Percentiles rank a stretch among this genome's conserved stretches.
These are phyloP conservation scores for Endotricha flammealis DNA, from an alignment of 2,888 invertebrate species.

Conservation along the genomic window DNA sequence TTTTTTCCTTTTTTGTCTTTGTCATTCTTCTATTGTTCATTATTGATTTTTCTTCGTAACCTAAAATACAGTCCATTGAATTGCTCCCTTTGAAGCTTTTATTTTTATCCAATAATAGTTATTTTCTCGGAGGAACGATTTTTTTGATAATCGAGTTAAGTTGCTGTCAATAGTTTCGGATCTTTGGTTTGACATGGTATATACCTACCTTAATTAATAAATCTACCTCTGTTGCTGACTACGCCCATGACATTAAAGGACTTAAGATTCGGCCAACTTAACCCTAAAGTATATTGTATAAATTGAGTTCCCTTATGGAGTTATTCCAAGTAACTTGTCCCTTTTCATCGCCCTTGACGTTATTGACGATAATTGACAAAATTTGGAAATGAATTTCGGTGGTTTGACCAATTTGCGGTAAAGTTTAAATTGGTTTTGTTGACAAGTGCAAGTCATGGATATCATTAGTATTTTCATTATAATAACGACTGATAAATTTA, in stretches of 20 bases:
- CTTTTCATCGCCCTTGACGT: conserved; percentile 16
- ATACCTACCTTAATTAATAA: too few species aligned
- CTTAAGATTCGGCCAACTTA: too few species aligned
- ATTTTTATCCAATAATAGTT: too few species aligned
- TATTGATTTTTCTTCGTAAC: too few species aligned
- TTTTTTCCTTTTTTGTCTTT: too few species aligned
- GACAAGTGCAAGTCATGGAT: conserved; percentile 32
- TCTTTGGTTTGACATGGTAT: neutral
- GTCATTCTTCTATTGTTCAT: too few species aligned
- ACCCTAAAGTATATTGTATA: conserved; percentile 17
- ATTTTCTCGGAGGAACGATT: too few species aligned
- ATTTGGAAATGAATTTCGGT: conserved; percentile 30
- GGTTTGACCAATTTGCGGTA: conserved; percentile 30
- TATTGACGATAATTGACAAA: conserved; percentile 28
- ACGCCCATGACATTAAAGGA: too few species aligned
- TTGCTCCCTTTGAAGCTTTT: too few species aligned
- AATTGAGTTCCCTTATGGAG: conserved; percentile 15
- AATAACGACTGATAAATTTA: conserved; percentile 27
- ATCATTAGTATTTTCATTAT: conserved; percentile 23
- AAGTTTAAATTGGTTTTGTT: conserved; percentile 42
- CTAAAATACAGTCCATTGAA: too few species aligned
- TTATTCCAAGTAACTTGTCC: conserved; percentile 14
- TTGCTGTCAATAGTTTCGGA: too few species aligned
- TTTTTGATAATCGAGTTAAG: too few species aligned
- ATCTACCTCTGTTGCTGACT: conserved; percentile 2